These are phyloP conservation scores for Proteles cristata DNA, from an alignment of 2,113 vertebrate species.

Conservation along the genomic window DNA sequence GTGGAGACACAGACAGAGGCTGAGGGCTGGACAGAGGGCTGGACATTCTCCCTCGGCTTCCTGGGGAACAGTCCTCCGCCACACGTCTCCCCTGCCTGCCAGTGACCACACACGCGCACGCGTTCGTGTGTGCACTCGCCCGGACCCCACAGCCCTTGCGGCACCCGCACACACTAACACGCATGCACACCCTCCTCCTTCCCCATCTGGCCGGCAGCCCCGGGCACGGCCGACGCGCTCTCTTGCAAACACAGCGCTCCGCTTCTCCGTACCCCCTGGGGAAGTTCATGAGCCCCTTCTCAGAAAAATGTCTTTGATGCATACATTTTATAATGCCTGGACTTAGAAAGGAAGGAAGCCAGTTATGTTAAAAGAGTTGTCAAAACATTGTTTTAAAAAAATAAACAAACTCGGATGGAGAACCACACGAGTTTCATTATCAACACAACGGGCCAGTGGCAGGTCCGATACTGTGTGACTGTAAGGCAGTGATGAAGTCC, in stretches of 20 bases:
- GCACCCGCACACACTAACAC: background rate
- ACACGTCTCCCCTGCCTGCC: background rate
- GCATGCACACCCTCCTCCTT: background rate
- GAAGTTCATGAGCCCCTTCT: background rate
- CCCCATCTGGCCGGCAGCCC: background rate
- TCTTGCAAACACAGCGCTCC: background rate
- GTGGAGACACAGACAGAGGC: background rate
- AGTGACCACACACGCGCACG: background rate
- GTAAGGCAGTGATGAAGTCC: background rate
- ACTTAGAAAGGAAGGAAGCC: slow-evolving; percentile 25
- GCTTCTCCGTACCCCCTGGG: background rate
- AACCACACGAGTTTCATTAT: background rate
- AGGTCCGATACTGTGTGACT: rapidly evolving
- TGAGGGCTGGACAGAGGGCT: background rate
- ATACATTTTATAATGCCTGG: background rate
- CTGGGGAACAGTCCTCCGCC: background rate
- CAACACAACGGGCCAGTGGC: background rate
- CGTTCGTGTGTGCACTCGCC: rapidly evolving
- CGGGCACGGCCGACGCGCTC: rapidly evolving
- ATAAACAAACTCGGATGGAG: background rate
- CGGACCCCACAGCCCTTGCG: background rate
- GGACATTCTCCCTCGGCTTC: background rate
- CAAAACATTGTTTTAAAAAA: slow-evolving; percentile 28
- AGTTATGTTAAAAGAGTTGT: slow-evolving; percentile 33
- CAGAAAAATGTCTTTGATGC: background rate